Conservation (phyloP, 2,113 vertebrate species). For the Campylomormyrus numenius region DNA sequence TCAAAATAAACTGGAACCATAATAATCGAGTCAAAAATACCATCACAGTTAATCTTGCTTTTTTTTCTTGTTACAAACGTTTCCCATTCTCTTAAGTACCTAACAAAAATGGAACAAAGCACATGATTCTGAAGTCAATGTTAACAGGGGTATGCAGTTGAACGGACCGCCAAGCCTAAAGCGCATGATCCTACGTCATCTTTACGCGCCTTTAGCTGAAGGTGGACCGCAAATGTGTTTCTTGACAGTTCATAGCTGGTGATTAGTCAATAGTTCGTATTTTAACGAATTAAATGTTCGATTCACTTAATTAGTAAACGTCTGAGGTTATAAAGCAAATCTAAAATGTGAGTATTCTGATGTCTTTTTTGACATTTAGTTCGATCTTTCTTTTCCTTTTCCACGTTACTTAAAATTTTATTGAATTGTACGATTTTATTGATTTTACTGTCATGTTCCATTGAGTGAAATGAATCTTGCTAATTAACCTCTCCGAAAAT, state of each 20-base stretch:
- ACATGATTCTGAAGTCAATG: neutral
- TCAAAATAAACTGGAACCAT: neutral
- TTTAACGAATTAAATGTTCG: neutral
- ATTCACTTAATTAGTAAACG: neutral
- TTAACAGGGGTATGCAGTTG: neutral
- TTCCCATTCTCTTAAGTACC: neutral
- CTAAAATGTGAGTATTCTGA: neutral
- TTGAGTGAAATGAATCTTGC: neutral
- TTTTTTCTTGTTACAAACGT: neutral
- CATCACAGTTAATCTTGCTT: neutral
- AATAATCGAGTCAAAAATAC: neutral
- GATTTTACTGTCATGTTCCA: neutral
- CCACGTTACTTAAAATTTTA: neutral
- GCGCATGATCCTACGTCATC: slow-evolving; percentile 3
- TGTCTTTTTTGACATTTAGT: neutral
- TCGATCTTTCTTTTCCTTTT: neutral
- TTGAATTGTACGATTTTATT: neutral
- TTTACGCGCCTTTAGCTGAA: neutral
- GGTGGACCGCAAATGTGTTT: neutral
- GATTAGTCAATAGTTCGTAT: neutral
- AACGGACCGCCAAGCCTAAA: neutral
- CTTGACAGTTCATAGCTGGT: too few relatives aligned
- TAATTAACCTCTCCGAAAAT: neutral
- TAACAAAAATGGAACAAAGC: neutral
- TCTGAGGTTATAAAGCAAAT: neutral